These are phyloP conservation scores for Leucosticte australis DNA, from an alignment of 2,113 vertebrate species.

Conservation along the genomic window DNA sequence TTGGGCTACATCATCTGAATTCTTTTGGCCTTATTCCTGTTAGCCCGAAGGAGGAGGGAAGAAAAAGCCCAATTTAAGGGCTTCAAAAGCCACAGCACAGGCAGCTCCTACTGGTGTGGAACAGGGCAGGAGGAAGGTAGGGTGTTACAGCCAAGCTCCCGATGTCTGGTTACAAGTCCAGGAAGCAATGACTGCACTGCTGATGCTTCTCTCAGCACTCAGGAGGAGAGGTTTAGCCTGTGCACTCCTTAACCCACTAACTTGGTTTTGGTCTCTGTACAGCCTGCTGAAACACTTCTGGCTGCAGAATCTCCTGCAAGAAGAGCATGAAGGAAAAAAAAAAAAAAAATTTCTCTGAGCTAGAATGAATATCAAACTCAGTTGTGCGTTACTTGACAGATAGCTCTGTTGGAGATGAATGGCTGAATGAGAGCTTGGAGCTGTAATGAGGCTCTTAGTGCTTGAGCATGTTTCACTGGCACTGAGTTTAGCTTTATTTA, in stretches of 20 bases:
- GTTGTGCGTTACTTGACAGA: background rate
- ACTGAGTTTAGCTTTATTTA: constrained; percentile 3
- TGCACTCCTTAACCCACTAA: background rate
- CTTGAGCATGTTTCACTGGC: background rate
- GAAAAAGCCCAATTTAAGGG: background rate
- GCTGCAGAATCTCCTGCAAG: background rate
- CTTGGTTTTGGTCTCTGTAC: background rate
- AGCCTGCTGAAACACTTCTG: background rate
- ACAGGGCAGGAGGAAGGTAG: background rate
- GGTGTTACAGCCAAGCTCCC: background rate
- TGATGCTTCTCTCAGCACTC: background rate
- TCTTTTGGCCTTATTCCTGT: background rate
- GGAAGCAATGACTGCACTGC: background rate
- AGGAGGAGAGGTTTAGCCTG: background rate
- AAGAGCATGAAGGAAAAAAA: background rate
- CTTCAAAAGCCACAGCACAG: background rate
- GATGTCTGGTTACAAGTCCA: background rate
- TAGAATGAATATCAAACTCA: background rate
- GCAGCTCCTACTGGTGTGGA: background rate
- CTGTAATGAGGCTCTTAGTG: background rate
- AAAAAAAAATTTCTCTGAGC: background rate
- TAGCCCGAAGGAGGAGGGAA: background rate
- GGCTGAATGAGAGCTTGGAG: background rate
- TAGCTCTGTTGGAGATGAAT: background rate
- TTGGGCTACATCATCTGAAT: background rate